Conservation (phyloP, 2,797 vertebrate genomes). For the Eulemur mongoz region DNA sequence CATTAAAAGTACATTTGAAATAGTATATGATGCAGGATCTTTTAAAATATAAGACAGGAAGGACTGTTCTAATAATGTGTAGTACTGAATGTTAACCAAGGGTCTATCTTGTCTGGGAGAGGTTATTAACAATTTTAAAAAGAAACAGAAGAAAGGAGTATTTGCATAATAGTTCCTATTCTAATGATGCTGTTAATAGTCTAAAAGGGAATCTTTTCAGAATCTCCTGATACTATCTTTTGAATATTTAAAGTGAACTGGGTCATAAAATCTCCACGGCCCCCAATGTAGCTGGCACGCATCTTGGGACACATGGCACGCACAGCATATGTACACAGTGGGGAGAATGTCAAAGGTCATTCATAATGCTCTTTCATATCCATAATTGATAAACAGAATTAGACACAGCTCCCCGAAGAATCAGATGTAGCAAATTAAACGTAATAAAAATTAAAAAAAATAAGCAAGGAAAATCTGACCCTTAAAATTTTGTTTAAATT, state of each 20-base stretch:
- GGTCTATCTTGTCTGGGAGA: neutral
- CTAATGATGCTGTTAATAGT: neutral
- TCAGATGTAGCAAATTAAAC: neutral
- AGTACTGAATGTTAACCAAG: neutral
- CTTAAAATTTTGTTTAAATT: slow-evolving; percentile 19
- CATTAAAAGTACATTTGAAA: neutral
- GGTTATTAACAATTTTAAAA: neutral
- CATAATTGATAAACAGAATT: neutral
- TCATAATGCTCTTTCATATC: neutral
- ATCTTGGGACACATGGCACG: neutral
- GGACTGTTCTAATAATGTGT: neutral
- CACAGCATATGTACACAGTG: neutral
- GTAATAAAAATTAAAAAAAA: neutral
- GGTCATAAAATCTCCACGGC: neutral
- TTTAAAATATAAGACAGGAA: neutral
- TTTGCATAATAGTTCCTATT: neutral
- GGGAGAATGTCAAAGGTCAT: rapidly evolving
- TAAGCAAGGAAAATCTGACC: neutral
- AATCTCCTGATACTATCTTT: neutral
- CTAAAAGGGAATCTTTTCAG: neutral
- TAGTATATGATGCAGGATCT: neutral
- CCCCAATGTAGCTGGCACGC: rapidly evolving
- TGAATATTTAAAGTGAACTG: neutral
- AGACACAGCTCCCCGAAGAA: neutral
- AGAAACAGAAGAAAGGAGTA: neutral